Percentiles rank a stretch among this genome's conserved stretches.
Evolutionary conservation across 2,888 invertebrate genomes (phyloP).

Genomic region (Coelogynopora nodosa): DNA sequence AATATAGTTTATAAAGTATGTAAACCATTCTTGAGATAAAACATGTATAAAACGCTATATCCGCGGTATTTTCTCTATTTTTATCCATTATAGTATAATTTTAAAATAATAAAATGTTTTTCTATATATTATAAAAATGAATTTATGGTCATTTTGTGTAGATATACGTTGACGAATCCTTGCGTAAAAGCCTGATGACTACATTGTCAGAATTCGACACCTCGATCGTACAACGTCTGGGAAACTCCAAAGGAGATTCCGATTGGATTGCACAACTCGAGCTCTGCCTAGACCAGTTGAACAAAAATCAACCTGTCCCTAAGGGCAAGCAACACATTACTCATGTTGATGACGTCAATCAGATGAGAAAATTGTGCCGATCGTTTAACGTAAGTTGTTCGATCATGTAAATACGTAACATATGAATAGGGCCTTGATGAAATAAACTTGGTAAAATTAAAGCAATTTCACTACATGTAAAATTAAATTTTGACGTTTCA

Average conservation of each 20-base stretch:
- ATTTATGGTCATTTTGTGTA: not conserved
- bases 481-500: not conserved
- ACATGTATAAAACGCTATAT: too few relatives aligned
- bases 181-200: not conserved
- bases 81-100: too few relatives aligned
- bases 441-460: too few relatives aligned
- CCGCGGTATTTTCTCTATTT: too few relatives aligned
- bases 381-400: not conserved
- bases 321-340: not conserved
- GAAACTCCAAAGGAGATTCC: not conserved
- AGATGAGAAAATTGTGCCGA: not conserved
- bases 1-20: too few relatives aligned
- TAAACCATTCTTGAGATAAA: too few relatives aligned
- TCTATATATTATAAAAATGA: too few relatives aligned
- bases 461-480: not conserved
- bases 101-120: too few relatives aligned
- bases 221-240: not conserved
- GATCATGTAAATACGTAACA: too few relatives aligned
- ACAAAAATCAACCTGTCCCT: not conserved
- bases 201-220: not conserved
- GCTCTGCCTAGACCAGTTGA: not conserved
- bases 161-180: not conserved
- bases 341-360: not conserved
- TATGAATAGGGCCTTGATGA: too few relatives aligned
- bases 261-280: not conserved